phyloP scores from a whole-genome alignment of 53 echinoderm and acorn worm genomes.

The Apostichopus leukothele region DNA sequence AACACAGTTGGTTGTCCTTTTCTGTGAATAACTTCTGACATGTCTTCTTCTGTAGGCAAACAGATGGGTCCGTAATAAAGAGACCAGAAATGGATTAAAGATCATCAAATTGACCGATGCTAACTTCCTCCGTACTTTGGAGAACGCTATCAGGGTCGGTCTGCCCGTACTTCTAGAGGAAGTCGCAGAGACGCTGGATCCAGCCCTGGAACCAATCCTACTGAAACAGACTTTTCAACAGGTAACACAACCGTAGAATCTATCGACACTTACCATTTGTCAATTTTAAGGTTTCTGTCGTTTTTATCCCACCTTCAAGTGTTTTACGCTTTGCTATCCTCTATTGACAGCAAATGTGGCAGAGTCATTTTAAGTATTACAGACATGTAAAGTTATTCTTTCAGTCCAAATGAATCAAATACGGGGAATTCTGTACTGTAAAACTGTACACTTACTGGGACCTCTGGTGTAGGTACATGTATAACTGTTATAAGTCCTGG shows the following conservation, averaged over 20 bases:
- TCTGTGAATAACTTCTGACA: background rate
- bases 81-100: constrained; percentile 92
- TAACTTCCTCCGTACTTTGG: constrained; percentile 89
- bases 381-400: no score
- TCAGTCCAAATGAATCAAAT: no score
- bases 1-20: background rate
- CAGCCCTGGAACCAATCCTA: constrained; percentile 97
- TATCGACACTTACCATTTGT: background rate
- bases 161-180: constrained; percentile 96
- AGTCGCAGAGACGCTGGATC: constrained; percentile 85
- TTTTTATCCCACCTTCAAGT: background rate
- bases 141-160: constrained; percentile 93
- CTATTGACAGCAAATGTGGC: no score
- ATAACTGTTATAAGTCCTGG: no score
- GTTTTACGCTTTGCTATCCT: background rate
- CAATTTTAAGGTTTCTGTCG: background rate
- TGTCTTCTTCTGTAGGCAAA: constrained; percentile 70
- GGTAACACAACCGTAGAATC: constrained; percentile 48
- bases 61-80: constrained; percentile 95
- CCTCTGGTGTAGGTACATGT: no score
- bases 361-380: no score
- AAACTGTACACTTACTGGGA: no score
- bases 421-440: no score
- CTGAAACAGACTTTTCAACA: constrained; percentile 96
- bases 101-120: constrained; percentile 94